Base-by-base conservation (phyloP, 2,888 invertebrate genomes). In the Dryobota labecula region DNA sequence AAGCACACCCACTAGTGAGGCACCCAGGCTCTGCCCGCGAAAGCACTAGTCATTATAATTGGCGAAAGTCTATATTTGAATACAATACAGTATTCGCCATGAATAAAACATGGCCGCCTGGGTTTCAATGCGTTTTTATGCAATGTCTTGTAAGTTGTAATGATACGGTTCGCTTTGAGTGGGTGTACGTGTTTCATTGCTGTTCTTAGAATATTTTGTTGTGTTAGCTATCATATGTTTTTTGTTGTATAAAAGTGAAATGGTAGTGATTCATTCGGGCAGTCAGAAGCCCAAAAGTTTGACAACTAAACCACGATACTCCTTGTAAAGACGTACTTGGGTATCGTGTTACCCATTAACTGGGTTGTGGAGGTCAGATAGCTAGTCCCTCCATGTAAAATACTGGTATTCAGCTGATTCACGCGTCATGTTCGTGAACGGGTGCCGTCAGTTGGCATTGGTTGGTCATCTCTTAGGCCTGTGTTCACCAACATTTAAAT, bases 41-140 rank as follows among this genome's bases (percentile, higher is more conserved):
- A 92, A 94, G 94, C 90, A 88, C 87, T 84, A 86, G 81, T 87
- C 88, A 88, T 85, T 89, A 88, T 92, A 92, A 94, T 95, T 93
- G 95, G 95, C 95, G 95, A 95, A 95, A 96, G 95, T 94, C 86
- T 84, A 89, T 88, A 95, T 96, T 95, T 95, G 94, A 95, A 96
- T 96, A 96, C 95, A 96, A 96, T 96, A 92, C 91, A 89, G 88
- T 90, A 90, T 89, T 88, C 83, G 87, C 86, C 73, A 93, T 95
- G 95, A 95, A 95, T 95, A 91, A 95, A 90, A 92, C 93, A 95
- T 95, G 85, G 69, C 18, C 27, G 51, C 33, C 43, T 86, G 83
- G 83, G 82, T 85, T 83, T 84, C 84, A 87, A 84, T 87, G 82
- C 80, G 87, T 94, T 94, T 85, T 93, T 93, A 92, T 94, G 93